Evolutionary conservation across 2,888 invertebrate genomes (phyloP).

Genomic region (Crioceris asparagi): DNA sequence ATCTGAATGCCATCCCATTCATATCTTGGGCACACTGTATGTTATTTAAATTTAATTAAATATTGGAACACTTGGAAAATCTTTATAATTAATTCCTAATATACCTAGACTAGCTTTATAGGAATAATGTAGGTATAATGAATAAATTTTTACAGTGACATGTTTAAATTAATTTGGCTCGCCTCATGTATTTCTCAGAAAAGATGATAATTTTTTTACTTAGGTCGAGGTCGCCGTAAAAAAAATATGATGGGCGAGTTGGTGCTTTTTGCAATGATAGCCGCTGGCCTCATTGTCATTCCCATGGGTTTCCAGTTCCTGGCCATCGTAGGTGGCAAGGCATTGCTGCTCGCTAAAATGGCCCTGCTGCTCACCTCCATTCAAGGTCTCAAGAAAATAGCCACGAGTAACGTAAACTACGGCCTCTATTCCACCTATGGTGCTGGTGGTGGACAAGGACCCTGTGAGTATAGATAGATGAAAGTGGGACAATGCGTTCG

Average conservation of each 20-base stretch:
- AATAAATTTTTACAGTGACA: neutral
- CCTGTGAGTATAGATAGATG: slow-evolving; percentile 28
- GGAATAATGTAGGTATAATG: no score
- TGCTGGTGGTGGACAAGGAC: slow-evolving; percentile 15
- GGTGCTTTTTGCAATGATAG: slow-evolving; percentile 68
- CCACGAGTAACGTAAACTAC: slow-evolving; percentile 63
- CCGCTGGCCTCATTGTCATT: slow-evolving; percentile 63
- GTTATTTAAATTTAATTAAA: no score
- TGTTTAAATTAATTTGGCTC: neutral
- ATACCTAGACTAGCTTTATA: no score
- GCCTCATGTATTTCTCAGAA: neutral
- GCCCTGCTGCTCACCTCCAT: slow-evolving; percentile 69
- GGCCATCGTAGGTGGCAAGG: slow-evolving; percentile 72
- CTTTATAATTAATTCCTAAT: no score
- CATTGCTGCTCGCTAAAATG: slow-evolving; percentile 69
- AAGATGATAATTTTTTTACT: slow-evolving; percentile 7
- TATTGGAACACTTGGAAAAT: no score
- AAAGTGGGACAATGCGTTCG: no score
- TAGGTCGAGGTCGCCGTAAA: slow-evolving; percentile 45
- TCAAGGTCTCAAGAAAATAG: slow-evolving; percentile 69
- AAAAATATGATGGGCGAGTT: slow-evolving; percentile 61
- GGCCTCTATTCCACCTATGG: slow-evolving; percentile 54
- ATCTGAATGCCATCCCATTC: no score
- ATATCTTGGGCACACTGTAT: no score
- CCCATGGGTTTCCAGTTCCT: slow-evolving; percentile 80